These are phyloP conservation scores for Cynodonichthys magdalenae DNA, from an alignment of 2,797 vertebrate genomes.

Conservation along the genomic window DNA sequence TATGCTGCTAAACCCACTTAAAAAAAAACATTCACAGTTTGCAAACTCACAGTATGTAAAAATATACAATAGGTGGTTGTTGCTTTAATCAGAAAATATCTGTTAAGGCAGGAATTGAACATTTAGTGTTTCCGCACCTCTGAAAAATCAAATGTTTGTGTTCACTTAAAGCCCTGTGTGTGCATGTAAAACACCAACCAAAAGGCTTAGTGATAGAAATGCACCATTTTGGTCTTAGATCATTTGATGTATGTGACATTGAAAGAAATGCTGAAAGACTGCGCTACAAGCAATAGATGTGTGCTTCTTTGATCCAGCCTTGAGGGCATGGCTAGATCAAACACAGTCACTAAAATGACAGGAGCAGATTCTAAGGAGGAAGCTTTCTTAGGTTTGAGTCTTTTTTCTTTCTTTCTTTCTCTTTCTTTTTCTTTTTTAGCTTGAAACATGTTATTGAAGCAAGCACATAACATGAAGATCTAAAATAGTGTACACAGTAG, in stretches of 20 bases:
- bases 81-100: slow-evolving; percentile 4
- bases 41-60: background rate
- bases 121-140: background rate
- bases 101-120: background rate
- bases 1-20: slow-evolving; percentile 9
- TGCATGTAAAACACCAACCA: slow-evolving; percentile 11
- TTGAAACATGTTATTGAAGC: slow-evolving; percentile 27
- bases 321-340: slow-evolving; percentile 50
- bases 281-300: slow-evolving; percentile 49
- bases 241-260: slow-evolving; percentile 21
- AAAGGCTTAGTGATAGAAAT: slow-evolving; percentile 10
- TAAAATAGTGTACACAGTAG: slow-evolving; percentile 16
- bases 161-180: slow-evolving; percentile 1
- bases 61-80: no score
- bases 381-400: slow-evolving; percentile 25
- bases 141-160: background rate
- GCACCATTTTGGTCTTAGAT: slow-evolving; percentile 12
- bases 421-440: slow-evolving; percentile 43
- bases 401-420: slow-evolving; percentile 31
- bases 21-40: no score
- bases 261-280: slow-evolving; percentile 25
- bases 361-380: slow-evolving; percentile 37
- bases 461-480: slow-evolving; percentile 13
- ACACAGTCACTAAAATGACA: slow-evolving; percentile 50
- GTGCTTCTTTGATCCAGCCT: slow-evolving; percentile 50